These are phyloP conservation scores for Aplysina aerophoba DNA, from an alignment of 37 sponge, comb jelly and placozoan species.

Conservation along the genomic window DNA sequence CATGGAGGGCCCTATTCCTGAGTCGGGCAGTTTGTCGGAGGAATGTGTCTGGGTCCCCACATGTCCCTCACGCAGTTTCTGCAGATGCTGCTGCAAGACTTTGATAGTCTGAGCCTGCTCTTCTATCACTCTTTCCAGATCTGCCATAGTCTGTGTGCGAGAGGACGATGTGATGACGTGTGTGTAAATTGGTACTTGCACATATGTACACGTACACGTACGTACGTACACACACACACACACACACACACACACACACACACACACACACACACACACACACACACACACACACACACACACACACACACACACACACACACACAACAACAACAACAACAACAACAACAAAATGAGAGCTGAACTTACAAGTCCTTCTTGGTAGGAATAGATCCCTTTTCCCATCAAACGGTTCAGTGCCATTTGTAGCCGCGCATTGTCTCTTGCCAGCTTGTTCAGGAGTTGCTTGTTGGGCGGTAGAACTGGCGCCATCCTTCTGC, in stretches of 20 bases:
- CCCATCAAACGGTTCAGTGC: slow-evolving; percentile 54
- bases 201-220: neutral
- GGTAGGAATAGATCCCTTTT: slow-evolving; percentile 63
- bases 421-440: slow-evolving; percentile 72
- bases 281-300: slow-evolving; percentile 27
- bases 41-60: neutral
- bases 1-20: neutral
- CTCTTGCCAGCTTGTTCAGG: slow-evolving; percentile 64
- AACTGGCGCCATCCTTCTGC: neutral
- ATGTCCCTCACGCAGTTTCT: slow-evolving; percentile 4
- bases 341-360: neutral
- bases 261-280: slow-evolving; percentile 17
- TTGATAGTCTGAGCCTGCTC: slow-evolving; percentile 53
- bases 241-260: slow-evolving; percentile 3
- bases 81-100: slow-evolving; percentile 39
- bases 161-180: neutral
- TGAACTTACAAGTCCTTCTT: slow-evolving; percentile 64
- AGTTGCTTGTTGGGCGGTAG: slow-evolving; percentile 71
- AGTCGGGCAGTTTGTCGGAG: neutral
- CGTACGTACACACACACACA: neutral
- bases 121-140: slow-evolving; percentile 71
- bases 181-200: neutral
- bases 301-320: neutral
- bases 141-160: slow-evolving; percentile 47
- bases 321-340: neutral